Percentiles rank a stretch among this genome's conserved stretches.
Conservation (phyloP, 2,888 invertebrate genomes). For the Xestia ashworthii region DNA sequence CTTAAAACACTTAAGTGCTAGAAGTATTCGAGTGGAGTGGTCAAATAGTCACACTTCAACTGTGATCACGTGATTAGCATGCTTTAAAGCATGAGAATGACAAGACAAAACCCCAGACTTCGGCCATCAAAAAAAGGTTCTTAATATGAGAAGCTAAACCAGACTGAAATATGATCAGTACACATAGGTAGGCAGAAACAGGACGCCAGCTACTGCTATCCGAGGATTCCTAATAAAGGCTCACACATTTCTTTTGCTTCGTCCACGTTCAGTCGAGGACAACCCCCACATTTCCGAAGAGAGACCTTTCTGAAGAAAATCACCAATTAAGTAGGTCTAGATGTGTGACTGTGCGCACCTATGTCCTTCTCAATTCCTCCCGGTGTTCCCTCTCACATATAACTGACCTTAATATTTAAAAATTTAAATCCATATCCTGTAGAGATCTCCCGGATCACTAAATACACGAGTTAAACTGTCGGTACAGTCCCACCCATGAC, state of each 20-base stretch:
- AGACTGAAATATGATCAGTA: neutral
- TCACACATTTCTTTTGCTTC: neutral
- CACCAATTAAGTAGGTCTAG: neutral
- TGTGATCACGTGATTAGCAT: conserved; percentile 51
- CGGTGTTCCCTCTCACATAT: neutral
- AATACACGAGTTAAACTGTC: neutral
- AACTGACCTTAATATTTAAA: neutral
- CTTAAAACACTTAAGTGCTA: conserved; percentile 29
- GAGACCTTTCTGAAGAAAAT: neutral
- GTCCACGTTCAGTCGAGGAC: neutral
- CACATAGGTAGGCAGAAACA: neutral
- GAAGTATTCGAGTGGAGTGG: conserved; percentile 36
- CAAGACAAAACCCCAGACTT: neutral
- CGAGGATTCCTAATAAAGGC: neutral
- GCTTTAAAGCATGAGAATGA: conserved; percentile 23
- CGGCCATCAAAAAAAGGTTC: neutral
- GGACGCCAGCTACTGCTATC: neutral
- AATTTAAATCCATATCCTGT: neutral
- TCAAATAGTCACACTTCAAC: conserved; percentile 28
- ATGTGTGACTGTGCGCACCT: too few relatives aligned
- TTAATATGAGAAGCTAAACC: neutral
- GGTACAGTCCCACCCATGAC: neutral
- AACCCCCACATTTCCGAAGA: too few relatives aligned
- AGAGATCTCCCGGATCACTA: neutral
- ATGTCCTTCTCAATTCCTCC: neutral